Percentiles rank a stretch among this genome's conserved stretches.
These are phyloP conservation scores for Pseudochaenichthys georgianus DNA, from an alignment of 2,797 vertebrate species.

Conservation along the genomic window DNA sequence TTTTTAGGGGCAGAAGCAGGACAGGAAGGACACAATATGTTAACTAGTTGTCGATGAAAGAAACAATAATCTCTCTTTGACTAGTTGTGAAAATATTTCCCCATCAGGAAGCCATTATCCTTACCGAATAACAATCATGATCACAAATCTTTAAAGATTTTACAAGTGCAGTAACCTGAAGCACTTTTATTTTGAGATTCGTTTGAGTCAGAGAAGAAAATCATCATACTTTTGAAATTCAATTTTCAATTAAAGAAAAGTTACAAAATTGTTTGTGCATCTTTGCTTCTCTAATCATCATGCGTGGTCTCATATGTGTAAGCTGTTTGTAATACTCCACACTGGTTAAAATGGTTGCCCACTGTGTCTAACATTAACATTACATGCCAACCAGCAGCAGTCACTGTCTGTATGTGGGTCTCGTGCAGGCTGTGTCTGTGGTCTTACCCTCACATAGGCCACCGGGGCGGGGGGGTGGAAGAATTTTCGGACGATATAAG, in stretches of 20 bases:
- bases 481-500: conserved; percentile 95
- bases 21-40: neutral
- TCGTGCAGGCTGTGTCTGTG: neutral
- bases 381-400: neutral
- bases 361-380: neutral
- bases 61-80: no score
- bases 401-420: neutral
- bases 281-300: neutral
- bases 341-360: neutral
- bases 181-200: no score
- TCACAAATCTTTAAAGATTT: no score
- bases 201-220: no score
- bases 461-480: conserved; percentile 91
- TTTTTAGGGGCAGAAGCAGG: conserved; percentile 62
- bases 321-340: neutral
- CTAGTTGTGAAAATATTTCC: neutral
- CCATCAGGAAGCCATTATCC: neutral
- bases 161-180: no score
- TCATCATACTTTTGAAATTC: no score
- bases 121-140: neutral
- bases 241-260: no score
- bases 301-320: neutral
- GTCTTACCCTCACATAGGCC: conserved; percentile 84
- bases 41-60: neutral
- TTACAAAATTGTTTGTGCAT: no score